A percentile compares a stretch with the other conserved stretches of the same genome.
Evolutionary conservation across 2,888 invertebrate species (phyloP).

Genomic region (Xestia rhomboidea): DNA sequence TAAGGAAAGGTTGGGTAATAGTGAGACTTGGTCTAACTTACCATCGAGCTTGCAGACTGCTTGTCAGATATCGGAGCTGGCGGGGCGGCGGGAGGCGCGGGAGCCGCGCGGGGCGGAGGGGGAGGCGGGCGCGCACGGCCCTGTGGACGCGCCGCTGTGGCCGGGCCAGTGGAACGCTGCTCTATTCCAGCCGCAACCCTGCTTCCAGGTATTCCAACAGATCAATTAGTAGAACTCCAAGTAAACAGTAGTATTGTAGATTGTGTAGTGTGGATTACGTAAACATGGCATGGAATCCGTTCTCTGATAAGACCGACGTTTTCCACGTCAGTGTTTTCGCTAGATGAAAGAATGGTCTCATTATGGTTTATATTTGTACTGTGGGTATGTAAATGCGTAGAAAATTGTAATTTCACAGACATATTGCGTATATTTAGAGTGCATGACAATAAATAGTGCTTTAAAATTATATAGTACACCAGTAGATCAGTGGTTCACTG

Average conservation of each 20-base stretch:
- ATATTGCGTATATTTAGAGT: conserved; percentile 76
- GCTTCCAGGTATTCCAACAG: conserved; percentile 91
- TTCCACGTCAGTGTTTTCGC: conserved; percentile 67
- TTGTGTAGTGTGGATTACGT: conserved; percentile 75
- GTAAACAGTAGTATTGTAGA: conserved; percentile 76
- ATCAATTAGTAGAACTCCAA: conserved; percentile 87
- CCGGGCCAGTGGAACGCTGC: conserved; percentile 85
- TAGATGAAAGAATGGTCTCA: conserved; percentile 81
- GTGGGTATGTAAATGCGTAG: conserved; percentile 70
- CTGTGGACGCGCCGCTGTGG: conserved; percentile 83
- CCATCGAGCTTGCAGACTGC: conserved; percentile 92
- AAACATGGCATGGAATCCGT: conserved; percentile 71
- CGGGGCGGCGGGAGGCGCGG: conserved; percentile 76
- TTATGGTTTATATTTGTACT: conserved; percentile 75
- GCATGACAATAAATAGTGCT: conserved; percentile 90
- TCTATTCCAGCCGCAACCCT: conserved; percentile 88
- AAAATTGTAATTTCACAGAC: conserved; percentile 66
- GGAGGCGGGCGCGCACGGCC: conserved; percentile 68
- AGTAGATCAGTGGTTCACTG: conserved; percentile 62
- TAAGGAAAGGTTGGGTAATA: conserved; percentile 87
- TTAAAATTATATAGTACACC: conserved; percentile 78
- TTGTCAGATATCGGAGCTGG: conserved; percentile 92
- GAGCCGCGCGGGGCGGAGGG: conserved; percentile 74
- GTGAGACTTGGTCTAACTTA: conserved; percentile 91
- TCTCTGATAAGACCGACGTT: conserved; percentile 47